phyloP scores from a whole-genome alignment of 2,797 vertebrate genomes.

The Schizopygopsis pylzovi region DNA sequence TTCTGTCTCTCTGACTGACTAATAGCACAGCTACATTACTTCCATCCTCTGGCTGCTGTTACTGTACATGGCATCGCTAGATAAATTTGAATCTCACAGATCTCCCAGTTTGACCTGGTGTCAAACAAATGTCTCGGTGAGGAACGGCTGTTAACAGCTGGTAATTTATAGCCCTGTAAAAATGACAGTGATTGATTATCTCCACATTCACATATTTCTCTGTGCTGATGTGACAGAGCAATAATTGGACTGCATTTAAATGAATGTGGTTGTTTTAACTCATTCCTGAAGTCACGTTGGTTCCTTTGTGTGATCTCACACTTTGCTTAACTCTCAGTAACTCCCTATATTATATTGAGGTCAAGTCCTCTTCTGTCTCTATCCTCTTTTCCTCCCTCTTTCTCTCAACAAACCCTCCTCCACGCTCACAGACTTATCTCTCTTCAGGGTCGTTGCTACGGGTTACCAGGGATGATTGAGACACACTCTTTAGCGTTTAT shows the following conservation, averaged over 20 bases:
- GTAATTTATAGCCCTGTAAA: slow-evolving; percentile 38
- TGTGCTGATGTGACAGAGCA: background rate
- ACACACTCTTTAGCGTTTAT: slow-evolving; percentile 67
- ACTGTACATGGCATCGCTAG: slow-evolving; percentile 6
- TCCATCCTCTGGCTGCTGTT: slow-evolving; percentile 1
- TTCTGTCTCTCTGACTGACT: slow-evolving; percentile 8
- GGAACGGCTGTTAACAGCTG: slow-evolving; percentile 17
- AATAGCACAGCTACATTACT: background rate
- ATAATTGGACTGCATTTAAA: slow-evolving; percentile 32
- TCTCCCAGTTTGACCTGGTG: slow-evolving; percentile 35
- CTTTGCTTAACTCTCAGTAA: slow-evolving; percentile 1
- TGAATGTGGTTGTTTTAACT: slow-evolving; percentile 20
- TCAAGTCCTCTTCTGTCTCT: slow-evolving; percentile 27
- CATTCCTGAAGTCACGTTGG: background rate
- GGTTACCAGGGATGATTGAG: slow-evolving; percentile 63
- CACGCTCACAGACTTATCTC: slow-evolving; percentile 15
- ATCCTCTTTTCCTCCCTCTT: slow-evolving; percentile 6
- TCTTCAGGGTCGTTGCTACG: slow-evolving; percentile 53
- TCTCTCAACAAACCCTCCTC: background rate
- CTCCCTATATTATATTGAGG: slow-evolving; percentile 8
- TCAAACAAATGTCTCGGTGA: slow-evolving; percentile 40
- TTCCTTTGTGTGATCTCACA: background rate
- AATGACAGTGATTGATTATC: slow-evolving; percentile 43
- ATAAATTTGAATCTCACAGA: slow-evolving; percentile 15
- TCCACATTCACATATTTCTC: slow-evolving; percentile 19